Evolutionary conservation across 2,888 invertebrate genomes (phyloP), one percentile per base, ranked within the genome.

Genomic region (Conus canariensis): DNA sequence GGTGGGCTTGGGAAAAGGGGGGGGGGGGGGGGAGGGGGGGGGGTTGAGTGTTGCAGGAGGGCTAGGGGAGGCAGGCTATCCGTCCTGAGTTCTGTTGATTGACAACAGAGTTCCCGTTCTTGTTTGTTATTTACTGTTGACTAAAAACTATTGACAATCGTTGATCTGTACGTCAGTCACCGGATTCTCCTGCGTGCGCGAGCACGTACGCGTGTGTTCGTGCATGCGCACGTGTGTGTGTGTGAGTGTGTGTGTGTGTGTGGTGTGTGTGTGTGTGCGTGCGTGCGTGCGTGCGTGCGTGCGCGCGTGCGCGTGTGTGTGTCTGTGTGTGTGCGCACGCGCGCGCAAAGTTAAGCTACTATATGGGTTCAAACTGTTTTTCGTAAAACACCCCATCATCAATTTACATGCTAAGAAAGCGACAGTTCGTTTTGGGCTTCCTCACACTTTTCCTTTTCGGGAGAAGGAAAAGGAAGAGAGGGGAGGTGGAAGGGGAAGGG

Each of bases 251-350:
- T 70, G 19, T 70, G 70, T 70, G 70, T 70, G 70, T 70, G 70
- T 82, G 82, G 82, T 82, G 82, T 82, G 82, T 82, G 82, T 82
- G 82, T 82, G 82, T 82, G 82, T 82, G 82, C 45, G 82, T 82
- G 82, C n/a, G 82, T 82, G 82, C 9, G 82, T 56, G 82, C 45
- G 45, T 19, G 77, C 4, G 77, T 70, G 70, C 22, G 70, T 7
- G 70, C 19, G 70, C 22, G 19, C 19, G 70, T 3, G 70, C 6
- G 70, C 22, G 70, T 82, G 82, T 56, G 82, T 82, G 82, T 82
- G 56, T 82, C 8, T 82, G 82, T 82, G 82, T 82, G 82, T 56
- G 82, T 82, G 82, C n/a, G 56, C 56, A 56, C n/a, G 82, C 56
- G 82, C 56, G 45, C 5, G 77, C 16, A 2, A 25, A 30, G 7